Evolutionary conservation across 2,888 invertebrate genomes (phyloP).

Genomic region (Drosophila cognata): DNA sequence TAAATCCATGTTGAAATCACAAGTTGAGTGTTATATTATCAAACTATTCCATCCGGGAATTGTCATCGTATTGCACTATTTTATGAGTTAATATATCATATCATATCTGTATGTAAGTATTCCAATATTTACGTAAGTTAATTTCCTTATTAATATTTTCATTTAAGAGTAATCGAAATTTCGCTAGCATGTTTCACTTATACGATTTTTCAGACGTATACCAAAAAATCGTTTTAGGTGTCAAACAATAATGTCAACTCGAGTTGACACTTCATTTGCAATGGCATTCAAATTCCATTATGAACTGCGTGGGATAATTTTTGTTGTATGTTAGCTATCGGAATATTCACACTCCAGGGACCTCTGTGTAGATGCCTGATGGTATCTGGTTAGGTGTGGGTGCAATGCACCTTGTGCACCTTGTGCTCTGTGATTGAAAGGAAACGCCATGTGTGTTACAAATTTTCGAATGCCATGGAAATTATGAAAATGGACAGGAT

Average conservation of each 20-base stretch:
- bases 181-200: background rate
- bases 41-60: background rate
- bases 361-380: slow-evolving; percentile 21
- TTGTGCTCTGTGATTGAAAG: slow-evolving; percentile 57
- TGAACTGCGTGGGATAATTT: slow-evolving; percentile 50
- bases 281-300: slow-evolving; percentile 19
- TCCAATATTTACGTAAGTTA: background rate
- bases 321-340: slow-evolving; percentile 20
- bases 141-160: background rate
- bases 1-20: background rate
- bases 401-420: slow-evolving; percentile 32
- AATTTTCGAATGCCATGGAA: slow-evolving; percentile 58
- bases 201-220: background rate
- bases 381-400: slow-evolving; percentile 29
- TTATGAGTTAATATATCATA: background rate
- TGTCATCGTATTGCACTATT: background rate
- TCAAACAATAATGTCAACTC: slow-evolving; percentile 18
- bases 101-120: background rate
- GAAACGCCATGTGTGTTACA: slow-evolving; percentile 76
- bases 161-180: background rate
- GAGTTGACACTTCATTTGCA: slow-evolving; percentile 21
- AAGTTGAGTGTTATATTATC: background rate
- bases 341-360: slow-evolving; percentile 34
- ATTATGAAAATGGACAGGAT: slow-evolving; percentile 56
- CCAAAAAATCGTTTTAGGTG: background rate